A percentile compares a stretch with the other conserved stretches of the same genome.
phyloP scores from a whole-genome alignment of 2,113 vertebrate species.

The Ceyx melanurus region DNA sequence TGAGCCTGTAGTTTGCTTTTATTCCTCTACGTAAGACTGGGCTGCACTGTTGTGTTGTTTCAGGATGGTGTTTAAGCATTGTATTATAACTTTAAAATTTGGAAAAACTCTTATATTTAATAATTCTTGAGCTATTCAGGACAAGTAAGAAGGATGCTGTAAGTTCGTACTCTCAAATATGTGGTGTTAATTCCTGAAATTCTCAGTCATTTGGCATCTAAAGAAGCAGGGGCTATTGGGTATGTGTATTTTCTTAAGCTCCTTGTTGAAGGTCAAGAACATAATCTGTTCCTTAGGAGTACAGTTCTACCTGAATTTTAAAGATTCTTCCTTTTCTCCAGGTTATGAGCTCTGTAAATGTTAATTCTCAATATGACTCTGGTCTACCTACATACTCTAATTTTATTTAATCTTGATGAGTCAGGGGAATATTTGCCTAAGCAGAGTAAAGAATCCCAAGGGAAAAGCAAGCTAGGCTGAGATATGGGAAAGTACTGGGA shows the following conservation, averaged over 20 bases:
- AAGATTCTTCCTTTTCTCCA: background rate
- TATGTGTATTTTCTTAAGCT: background rate
- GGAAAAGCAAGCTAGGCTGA: background rate
- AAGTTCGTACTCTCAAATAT: background rate
- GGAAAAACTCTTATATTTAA: background rate
- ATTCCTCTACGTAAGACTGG: background rate
- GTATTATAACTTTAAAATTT: background rate
- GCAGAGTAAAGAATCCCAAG: slow-evolving; percentile 19
- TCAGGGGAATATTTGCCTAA: slow-evolving; percentile 45
- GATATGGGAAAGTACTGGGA: background rate
- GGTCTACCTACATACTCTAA: slow-evolving; percentile 1
- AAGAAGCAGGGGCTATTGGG: background rate
- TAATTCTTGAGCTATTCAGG: background rate
- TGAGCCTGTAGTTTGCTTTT: background rate
- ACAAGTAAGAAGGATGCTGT: background rate
- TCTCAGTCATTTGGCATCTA: background rate
- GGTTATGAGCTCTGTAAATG: slow-evolving; percentile 63
- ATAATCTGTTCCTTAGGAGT: slow-evolving; percentile 33
- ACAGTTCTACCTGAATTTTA: slow-evolving; percentile 33
- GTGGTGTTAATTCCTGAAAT: background rate
- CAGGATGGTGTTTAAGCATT: background rate
- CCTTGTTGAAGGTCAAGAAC: slow-evolving; percentile 54
- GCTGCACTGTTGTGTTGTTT: background rate
- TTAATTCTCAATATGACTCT: slow-evolving; percentile 46
- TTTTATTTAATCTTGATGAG: slow-evolving; percentile 43